Evolutionary conservation across 2,888 invertebrate genomes (phyloP).

Genomic region (Prosopocoilus inquinatus): DNA sequence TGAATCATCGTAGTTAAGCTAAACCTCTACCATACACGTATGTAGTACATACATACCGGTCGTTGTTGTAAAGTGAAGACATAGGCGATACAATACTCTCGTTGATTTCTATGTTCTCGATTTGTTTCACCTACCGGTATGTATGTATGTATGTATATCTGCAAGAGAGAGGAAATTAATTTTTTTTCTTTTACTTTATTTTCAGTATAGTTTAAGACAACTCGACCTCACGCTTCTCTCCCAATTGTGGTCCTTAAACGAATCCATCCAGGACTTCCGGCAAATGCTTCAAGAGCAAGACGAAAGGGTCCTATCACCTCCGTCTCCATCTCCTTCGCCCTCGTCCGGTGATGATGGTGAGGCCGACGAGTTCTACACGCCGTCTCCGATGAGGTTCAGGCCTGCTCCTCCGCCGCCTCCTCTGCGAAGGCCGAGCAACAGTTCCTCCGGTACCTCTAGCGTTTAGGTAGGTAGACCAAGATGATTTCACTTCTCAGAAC

Average conservation of each 20-base stretch:
- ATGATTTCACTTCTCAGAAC: too few relatives aligned
- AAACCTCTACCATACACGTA: not conserved
- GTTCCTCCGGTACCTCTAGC: slow-evolving; percentile 39
- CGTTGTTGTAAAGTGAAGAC: too few relatives aligned
- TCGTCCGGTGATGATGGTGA: slow-evolving; percentile 53
- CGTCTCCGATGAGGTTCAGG: slow-evolving; percentile 43
- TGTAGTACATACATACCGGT: not conserved
- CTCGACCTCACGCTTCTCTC: slow-evolving; percentile 85
- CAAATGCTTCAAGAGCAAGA: slow-evolving; percentile 61
- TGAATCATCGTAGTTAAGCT: too few relatives aligned
- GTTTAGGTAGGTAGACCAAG: slow-evolving; percentile 36
- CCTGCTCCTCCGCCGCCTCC: slow-evolving; percentile 52
- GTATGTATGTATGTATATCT: not conserved
- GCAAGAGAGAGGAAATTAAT: too few relatives aligned
- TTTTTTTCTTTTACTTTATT: slow-evolving; percentile 13
- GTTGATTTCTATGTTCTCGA: not conserved
- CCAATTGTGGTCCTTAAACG: slow-evolving; percentile 89
- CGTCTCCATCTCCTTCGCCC: slow-evolving; percentile 57
- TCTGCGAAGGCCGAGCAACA: slow-evolving; percentile 45
- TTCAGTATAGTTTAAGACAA: slow-evolving; percentile 83
- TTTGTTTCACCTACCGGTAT: not conserved
- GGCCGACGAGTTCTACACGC: slow-evolving; percentile 42
- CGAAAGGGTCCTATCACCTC: slow-evolving; percentile 51
- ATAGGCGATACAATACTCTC: too few relatives aligned
- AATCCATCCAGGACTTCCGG: slow-evolving; percentile 87